Evolutionary conservation across 2,797 vertebrate species (phyloP).

Genomic region (Xenentodon cancila): DNA sequence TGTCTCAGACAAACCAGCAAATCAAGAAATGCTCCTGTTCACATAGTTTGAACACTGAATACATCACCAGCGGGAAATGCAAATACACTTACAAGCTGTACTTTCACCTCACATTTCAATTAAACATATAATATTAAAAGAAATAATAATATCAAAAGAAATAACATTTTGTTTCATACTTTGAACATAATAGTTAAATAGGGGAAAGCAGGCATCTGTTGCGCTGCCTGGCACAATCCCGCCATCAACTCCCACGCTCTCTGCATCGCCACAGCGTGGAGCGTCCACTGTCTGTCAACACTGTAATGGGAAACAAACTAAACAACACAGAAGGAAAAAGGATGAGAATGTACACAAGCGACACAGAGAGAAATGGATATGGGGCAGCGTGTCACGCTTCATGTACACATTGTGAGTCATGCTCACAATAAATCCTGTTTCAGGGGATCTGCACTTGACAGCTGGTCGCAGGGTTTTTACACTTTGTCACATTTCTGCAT

Average conservation of each 20-base stretch:
- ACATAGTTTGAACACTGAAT: background rate
- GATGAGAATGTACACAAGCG: slow-evolving; percentile 46
- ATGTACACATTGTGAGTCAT: slow-evolving; percentile 13
- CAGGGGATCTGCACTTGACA: background rate
- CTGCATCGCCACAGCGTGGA: slow-evolving; percentile 76
- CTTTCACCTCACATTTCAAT: background rate
- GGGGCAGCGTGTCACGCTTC: slow-evolving; percentile 28
- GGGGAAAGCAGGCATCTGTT: slow-evolving; percentile 55
- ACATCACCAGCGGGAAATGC: background rate
- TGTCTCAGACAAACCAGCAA: background rate
- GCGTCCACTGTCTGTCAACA: slow-evolving; percentile 79
- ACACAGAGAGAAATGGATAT: slow-evolving; percentile 38
- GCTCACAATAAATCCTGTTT: slow-evolving; percentile 25
- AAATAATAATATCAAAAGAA: background rate
- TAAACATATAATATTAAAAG: background rate
- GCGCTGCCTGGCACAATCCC: slow-evolving; percentile 56
- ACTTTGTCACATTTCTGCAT: slow-evolving; percentile 38
- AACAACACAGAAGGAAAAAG: slow-evolving; percentile 61
- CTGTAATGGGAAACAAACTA: slow-evolving; percentile 71
- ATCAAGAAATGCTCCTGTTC: background rate
- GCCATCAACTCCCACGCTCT: slow-evolving; percentile 75
- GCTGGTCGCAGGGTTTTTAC: slow-evolving; percentile 33
- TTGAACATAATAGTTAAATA: slow-evolving; percentile 35
- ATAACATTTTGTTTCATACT: slow-evolving; percentile 4
- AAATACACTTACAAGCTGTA: background rate